These are phyloP conservation scores for Berghia stephanieae DNA, from an alignment of 1,140 invertebrate species.

Conservation along the genomic window DNA sequence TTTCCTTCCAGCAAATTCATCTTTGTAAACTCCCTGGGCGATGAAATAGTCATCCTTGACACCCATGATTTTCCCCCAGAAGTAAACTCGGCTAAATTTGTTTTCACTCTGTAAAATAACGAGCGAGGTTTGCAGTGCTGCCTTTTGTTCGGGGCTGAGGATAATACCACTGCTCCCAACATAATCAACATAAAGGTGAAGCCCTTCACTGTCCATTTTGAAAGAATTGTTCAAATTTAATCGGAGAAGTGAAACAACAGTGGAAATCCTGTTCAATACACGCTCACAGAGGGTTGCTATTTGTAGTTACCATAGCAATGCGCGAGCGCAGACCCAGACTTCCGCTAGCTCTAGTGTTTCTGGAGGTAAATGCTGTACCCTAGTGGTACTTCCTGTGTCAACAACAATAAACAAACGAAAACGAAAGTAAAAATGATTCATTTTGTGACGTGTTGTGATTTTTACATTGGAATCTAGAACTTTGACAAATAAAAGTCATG, in stretches of 20 bases:
- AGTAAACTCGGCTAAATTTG: slow-evolving; percentile 66
- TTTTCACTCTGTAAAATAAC: slow-evolving; percentile 64
- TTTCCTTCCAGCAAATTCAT: slow-evolving; percentile 63
- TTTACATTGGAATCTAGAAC: too few relatives aligned
- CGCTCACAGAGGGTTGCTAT: neutral
- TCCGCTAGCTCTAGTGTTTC: neutral
- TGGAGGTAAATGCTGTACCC: too few relatives aligned
- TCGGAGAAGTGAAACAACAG: too few relatives aligned
- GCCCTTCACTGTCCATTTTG: slow-evolving; percentile 62
- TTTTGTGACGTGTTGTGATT: too few relatives aligned
- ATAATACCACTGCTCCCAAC: slow-evolving; percentile 63
- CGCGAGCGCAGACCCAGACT: neutral
- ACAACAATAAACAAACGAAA: too few relatives aligned
- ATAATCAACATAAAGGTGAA: slow-evolving; percentile 65
- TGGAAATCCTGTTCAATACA: neutral
- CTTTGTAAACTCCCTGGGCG: slow-evolving; percentile 63
- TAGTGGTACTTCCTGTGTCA: too few relatives aligned
- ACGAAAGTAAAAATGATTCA: too few relatives aligned
- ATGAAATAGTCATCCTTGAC: slow-evolving; percentile 67
- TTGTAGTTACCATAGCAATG: slow-evolving; percentile 37
- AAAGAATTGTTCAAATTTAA: neutral
- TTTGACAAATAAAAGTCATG: too few relatives aligned
- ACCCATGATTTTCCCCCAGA: slow-evolving; percentile 68
- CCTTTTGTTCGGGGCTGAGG: slow-evolving; percentile 64
- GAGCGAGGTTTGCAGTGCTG: slow-evolving; percentile 65